These are phyloP conservation scores for Vidua macroura DNA, from an alignment of 2,113 vertebrate species.

Conservation along the genomic window DNA sequence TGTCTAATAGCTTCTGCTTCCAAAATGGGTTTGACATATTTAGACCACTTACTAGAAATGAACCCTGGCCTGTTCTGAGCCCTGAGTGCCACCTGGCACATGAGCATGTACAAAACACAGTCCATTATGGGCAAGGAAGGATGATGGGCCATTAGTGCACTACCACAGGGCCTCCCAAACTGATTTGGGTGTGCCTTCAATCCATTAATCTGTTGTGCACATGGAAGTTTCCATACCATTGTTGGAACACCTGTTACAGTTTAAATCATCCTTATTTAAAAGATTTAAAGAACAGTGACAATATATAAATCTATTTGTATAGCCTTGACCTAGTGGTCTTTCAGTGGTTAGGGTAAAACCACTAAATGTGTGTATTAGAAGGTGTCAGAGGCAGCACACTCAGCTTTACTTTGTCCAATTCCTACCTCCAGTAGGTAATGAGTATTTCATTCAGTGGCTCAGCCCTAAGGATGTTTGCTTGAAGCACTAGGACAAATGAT, in stretches of 20 bases:
- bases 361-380: neutral
- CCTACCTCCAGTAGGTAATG: neutral
- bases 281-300: neutral
- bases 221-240: neutral
- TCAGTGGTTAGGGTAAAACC: neutral
- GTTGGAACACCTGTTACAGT: neutral
- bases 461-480: neutral
- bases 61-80: neutral
- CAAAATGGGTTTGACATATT: neutral
- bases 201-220: neutral
- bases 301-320: neutral
- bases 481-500: neutral
- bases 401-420: neutral
- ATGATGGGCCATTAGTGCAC: fast-evolving
- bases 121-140: neutral
- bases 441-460: neutral
- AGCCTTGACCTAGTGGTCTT: neutral
- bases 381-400: neutral
- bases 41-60: neutral
- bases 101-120: neutral
- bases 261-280: neutral
- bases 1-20: neutral
- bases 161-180: neutral
- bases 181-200: neutral
- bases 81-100: neutral